phyloP scores from a whole-genome alignment of 2,797 vertebrate genomes.

The Adelosebastes latens region DNA sequence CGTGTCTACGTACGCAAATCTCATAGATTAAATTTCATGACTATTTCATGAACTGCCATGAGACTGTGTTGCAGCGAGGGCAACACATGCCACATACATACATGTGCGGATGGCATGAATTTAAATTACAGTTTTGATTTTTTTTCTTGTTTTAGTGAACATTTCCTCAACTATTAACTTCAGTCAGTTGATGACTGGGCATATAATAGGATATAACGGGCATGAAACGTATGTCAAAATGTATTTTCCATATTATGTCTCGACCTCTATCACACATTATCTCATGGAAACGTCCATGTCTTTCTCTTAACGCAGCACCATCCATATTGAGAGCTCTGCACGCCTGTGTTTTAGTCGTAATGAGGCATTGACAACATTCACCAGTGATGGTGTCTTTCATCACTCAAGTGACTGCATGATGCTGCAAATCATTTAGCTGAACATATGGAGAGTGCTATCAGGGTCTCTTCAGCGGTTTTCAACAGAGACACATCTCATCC shows the following conservation, averaged over 20 bases:
- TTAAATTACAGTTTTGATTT: conserved; percentile 14
- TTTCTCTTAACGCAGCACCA: conserved; percentile 21
- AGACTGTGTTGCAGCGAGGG: not conserved
- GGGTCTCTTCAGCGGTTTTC: conserved; percentile 63
- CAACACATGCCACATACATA: not conserved
- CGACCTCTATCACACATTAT: conserved; percentile 9
- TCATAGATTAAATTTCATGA: too few species aligned
- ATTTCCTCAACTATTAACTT: not conserved
- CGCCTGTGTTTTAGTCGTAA: conserved; percentile 38
- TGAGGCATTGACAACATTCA: conserved; percentile 59
- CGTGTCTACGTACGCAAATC: too few species aligned
- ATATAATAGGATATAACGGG: not conserved
- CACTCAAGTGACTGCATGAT: conserved; percentile 60
- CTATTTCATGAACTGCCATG: too few species aligned
- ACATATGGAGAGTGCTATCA: conserved; percentile 70
- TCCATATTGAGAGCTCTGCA: not conserved
- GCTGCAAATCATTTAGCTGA: conserved; percentile 67
- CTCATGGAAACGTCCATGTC: not conserved
- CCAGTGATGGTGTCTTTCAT: conserved; percentile 60
- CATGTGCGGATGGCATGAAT: not conserved
- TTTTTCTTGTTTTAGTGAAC: not conserved
- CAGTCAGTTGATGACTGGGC: not conserved
- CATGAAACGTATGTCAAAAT: not conserved
- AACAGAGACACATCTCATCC: conserved; percentile 52
- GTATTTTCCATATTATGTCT: conserved; percentile 2